Percentiles rank a stretch among this genome's conserved stretches.
Evolutionary conservation across 2,797 vertebrate species (phyloP).

Genomic region (Galaxias olidus): DNA sequence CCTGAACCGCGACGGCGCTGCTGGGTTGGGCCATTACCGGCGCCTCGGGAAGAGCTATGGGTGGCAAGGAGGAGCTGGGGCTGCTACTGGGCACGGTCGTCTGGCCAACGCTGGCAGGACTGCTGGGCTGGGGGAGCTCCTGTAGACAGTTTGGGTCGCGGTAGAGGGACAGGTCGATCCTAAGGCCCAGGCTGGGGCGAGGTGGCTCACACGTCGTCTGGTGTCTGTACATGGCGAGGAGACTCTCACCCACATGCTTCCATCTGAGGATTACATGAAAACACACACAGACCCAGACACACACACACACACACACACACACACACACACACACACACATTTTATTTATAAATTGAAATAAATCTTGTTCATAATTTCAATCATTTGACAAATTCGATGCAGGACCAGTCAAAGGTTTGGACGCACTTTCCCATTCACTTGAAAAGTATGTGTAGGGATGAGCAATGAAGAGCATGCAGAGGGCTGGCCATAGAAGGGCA

Average conservation of each 20-base stretch:
- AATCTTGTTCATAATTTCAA: no score
- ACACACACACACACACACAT: no score
- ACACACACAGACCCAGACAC: no score
- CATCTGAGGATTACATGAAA: conserved; percentile 73
- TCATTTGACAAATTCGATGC: no score
- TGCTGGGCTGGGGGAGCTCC: conserved; percentile 71
- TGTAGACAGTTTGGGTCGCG: conserved; percentile 78
- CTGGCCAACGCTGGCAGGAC: conserved; percentile 54
- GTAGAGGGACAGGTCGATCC: conserved; percentile 91
- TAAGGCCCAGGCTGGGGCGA: conserved; percentile 86
- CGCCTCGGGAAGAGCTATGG: conserved; percentile 55
- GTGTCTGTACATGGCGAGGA: conserved; percentile 91
- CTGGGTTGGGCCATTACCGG: conserved; percentile 48
- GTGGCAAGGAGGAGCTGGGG: conserved; percentile 70
- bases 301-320: no score
- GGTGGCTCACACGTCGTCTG: conserved; percentile 90
- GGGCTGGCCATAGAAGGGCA: conserved; percentile 9
- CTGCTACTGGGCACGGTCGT: conserved; percentile 69
- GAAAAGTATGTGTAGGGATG: neutral
- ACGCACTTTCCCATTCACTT: no score
- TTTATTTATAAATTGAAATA: no score
- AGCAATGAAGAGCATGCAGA: neutral
- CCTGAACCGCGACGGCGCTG: conserved; percentile 59
- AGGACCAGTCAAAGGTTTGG: no score
- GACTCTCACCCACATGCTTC: conserved; percentile 91